Base-by-base conservation (phyloP, 2,888 invertebrate species). In the Lepidochitona cinerea region DNA sequence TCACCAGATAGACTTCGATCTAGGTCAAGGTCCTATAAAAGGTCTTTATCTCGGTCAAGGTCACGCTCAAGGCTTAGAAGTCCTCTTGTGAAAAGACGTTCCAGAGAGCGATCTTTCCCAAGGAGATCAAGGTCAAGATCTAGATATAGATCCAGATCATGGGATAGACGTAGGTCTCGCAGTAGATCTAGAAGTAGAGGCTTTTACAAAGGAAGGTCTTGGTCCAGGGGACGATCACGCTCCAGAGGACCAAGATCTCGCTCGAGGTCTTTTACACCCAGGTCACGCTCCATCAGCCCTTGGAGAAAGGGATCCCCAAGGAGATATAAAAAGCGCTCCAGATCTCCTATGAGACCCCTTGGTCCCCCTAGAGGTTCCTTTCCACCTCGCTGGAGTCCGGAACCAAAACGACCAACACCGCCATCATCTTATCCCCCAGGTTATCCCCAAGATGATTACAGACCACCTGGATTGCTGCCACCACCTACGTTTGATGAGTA, bases 131-230 rank as follows among this genome's bases (percentile, higher is more conserved):
- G 37, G 18, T 37, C 66, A 23, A 33, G 66, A 23, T 68, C 41
- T 1, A 68, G 74, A 69, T 71, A 76, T 76, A 26, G 68, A 74
- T 70, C 73, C 54, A 68, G 79, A 52, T 78, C 79, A 23, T 33
- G 74, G 54, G 64, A 72, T 23, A 78, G 76, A 23, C 72, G 77
- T 65, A 74, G 80, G 68, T 79, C 83, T 37, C 59, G 80, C 18
- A 70, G 79, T n/a, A 77, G 82, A 72, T 49, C 59, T 0, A 77
- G 75, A 37, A 75, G 37, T 23, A 71, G 75, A 14, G 72, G 77
- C 59, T 73, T 75, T 12, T 79, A 78, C 23, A 76, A 81, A 71
- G 84, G 84, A 53, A 77, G 81, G 64, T 75, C 80, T 37, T 37
- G 78, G 37, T 70, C 68, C 32, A 53, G 68, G 18, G 49, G 37